A percentile compares a stretch with the other conserved stretches of the same genome.
Evolutionary conservation across 2,888 invertebrate genomes (phyloP).

Genomic region (Drosophila mettleri): DNA sequence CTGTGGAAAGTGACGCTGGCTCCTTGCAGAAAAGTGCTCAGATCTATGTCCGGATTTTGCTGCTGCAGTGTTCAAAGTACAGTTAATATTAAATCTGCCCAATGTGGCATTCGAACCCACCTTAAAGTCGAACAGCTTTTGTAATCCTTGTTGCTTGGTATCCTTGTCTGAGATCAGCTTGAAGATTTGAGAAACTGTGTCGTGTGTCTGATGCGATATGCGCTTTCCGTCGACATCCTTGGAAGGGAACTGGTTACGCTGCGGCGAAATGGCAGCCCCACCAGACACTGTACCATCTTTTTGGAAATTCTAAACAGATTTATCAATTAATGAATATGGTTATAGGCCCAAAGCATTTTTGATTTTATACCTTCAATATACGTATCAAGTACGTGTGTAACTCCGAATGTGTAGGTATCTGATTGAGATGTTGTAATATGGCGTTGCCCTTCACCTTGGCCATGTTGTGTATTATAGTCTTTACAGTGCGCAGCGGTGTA

Average conservation of each 20-base stretch:
- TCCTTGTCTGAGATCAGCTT: conserved; percentile 96
- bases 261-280: conserved; percentile 76
- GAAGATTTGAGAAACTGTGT: conserved; percentile 94
- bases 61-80: conserved; percentile 57
- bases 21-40: conserved; percentile 84
- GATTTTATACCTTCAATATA: conserved; percentile 87
- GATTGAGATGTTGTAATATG: conserved; percentile 91
- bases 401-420: conserved; percentile 92
- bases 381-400: conserved; percentile 93
- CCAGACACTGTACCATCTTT: conserved; percentile 86
- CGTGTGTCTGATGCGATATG: conserved; percentile 92
- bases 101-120: conserved; percentile 49
- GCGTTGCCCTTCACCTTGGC: conserved; percentile 94
- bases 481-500: conserved; percentile 95
- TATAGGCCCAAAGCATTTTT: no score
- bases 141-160: conserved; percentile 92
- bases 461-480: conserved; percentile 96
- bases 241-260: conserved; percentile 75
- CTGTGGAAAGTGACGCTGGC: conserved; percentile 84
- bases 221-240: conserved; percentile 86
- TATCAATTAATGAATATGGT: no score
- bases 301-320: conserved; percentile 85
- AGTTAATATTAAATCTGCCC: neutral
- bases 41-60: conserved; percentile 84
- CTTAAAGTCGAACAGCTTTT: conserved; percentile 85